A percentile compares a stretch with the other conserved stretches of the same genome.
Conservation (phyloP, 53 echinoderm and acorn worm genomes). For the Paelopatides confundens region DNA sequence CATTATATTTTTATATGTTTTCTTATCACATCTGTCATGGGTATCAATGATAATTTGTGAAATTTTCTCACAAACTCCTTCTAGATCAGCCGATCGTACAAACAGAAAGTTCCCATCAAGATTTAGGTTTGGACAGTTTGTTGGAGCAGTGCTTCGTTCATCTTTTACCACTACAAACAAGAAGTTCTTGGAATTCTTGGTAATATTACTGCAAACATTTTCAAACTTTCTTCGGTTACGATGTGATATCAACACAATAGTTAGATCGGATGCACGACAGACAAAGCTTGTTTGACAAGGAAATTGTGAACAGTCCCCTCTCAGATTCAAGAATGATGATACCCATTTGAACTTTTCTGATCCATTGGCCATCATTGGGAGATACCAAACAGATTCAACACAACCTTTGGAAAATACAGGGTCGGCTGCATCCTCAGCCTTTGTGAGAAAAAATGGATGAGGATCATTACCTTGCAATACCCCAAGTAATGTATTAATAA, state of each 20-base stretch:
- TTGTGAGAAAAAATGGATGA: slow-evolving; percentile 5
- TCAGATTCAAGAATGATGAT: neutral
- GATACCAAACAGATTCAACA: slow-evolving; percentile 11
- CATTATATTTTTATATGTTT: no score
- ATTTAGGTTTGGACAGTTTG: no score
- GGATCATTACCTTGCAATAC: neutral
- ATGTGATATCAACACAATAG: neutral
- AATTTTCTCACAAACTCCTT: neutral
- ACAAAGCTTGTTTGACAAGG: slow-evolving; percentile 3
- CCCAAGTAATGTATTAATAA: neutral
- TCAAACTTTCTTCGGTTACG: neutral
- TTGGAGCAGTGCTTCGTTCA: neutral
- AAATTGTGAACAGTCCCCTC: neutral
- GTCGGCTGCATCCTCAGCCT: neutral
- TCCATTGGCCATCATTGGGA: neutral
- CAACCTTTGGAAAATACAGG: neutral
- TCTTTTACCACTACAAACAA: neutral
- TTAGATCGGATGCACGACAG: neutral
- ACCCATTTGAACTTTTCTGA: neutral
- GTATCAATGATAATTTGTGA: neutral
- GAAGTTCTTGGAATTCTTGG: neutral
- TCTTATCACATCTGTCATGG: neutral
- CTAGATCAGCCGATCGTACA: neutral
- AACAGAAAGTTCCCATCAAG: neutral
- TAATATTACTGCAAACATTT: neutral